Percentiles rank a stretch among this genome's conserved stretches.
Conservation (phyloP, 2,113 vertebrate species). For the Entomyzon cyanotis region DNA sequence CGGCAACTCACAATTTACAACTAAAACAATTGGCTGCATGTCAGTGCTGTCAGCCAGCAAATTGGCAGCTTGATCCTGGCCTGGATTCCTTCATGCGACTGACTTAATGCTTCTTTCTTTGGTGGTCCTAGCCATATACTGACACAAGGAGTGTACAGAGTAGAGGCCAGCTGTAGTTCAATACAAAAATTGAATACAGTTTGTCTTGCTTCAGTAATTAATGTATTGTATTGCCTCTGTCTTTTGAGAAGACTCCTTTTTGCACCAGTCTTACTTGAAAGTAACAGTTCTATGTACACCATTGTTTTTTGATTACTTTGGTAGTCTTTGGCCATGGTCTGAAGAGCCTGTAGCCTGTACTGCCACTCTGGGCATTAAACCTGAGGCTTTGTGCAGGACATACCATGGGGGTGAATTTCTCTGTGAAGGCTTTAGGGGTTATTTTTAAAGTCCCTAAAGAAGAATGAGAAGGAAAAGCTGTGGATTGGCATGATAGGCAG, state of each 20-base stretch:
- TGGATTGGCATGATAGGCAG: neutral
- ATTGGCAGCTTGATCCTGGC: neutral
- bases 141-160: neutral
- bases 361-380: neutral
- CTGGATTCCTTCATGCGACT: neutral
- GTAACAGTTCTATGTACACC: neutral
- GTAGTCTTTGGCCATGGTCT: neutral
- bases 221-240: neutral
- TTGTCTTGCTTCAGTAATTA: neutral
- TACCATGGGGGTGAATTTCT: fast-evolving
- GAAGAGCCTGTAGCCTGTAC: neutral
- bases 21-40: neutral
- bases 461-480: neutral
- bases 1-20: neutral
- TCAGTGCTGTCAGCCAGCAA: neutral
- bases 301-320: neutral
- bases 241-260: neutral
- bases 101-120: neutral
- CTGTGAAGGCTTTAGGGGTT: neutral
- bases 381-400: neutral
- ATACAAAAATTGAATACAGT: neutral
- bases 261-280: neutral
- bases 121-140: neutral
- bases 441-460: neutral
- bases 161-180: fast-evolving